These are phyloP conservation scores for Sebastes glaucus DNA, from an alignment of 2,797 vertebrate genomes.

Conservation along the genomic window DNA sequence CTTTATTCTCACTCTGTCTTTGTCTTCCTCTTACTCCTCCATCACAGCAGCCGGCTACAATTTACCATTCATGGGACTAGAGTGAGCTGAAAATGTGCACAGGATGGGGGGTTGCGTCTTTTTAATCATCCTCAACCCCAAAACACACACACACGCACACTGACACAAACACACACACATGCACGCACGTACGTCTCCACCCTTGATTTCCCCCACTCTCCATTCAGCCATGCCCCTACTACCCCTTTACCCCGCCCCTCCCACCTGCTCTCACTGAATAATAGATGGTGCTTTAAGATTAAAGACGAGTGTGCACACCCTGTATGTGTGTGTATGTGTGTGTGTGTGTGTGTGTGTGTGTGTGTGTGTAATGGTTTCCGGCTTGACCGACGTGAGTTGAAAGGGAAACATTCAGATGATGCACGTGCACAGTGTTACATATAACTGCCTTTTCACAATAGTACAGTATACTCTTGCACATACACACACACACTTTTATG, in stretches of 20 bases:
- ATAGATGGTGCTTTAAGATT: slow-evolving; percentile 78
- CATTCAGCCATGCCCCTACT: slow-evolving; percentile 44
- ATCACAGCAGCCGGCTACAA: slow-evolving; percentile 24
- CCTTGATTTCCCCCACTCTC: slow-evolving; percentile 39
- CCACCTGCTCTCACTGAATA: slow-evolving; percentile 80
- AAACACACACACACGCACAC: not conserved
- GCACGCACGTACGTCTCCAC: not conserved
- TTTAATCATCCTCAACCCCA: slow-evolving; percentile 44
- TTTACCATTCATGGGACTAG: slow-evolving; percentile 70
- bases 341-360: not conserved
- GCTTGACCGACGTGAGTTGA: not conserved
- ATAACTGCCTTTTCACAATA: not conserved
- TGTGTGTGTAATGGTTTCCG: not conserved
- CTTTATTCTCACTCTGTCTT: slow-evolving; percentile 49
- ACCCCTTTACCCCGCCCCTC: slow-evolving; percentile 50
- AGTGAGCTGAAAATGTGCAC: slow-evolving; percentile 32
- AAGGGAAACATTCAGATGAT: slow-evolving; percentile 7
- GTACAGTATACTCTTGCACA: not conserved
- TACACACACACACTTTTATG: not conserved
- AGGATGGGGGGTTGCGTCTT: slow-evolving; percentile 51
- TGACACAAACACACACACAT: slow-evolving; percentile 5
- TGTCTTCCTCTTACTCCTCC: slow-evolving; percentile 58
- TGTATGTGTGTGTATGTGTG: not conserved
- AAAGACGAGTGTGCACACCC: slow-evolving; percentile 47
- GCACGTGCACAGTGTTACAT: not conserved